Evolutionary conservation across 2,113 vertebrate species (phyloP), one percentile per base, ranked within the genome.

Genomic region (Xiphias gladius): DNA sequence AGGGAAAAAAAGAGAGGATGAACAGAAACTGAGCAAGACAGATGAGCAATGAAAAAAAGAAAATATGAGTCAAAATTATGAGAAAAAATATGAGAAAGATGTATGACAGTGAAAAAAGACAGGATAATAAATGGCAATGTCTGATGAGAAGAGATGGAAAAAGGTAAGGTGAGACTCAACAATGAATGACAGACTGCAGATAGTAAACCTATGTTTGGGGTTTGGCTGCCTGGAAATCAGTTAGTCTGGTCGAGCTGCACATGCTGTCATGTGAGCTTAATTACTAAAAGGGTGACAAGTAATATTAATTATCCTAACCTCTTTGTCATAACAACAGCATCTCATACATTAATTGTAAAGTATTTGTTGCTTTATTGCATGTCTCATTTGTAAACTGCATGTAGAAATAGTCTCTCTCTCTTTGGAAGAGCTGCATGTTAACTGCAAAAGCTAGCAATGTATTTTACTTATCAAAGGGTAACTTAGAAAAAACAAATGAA

Each of bases 281-380:
- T 94, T 88, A 91, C 80, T 58, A 58, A 69, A 26, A 78, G 28
- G 74, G 85, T 93, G 92, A 86, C 88, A 91, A 83, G 88, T 91
- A 88, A 84, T 82, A 92, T 92, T 91, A 91, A 93, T 94, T 90
- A 91, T 70, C 72, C 73, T 78, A 79, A 92, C 85, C 82, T 76
- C 87, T 85, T 70, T 90, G 89, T 90, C 91, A 91, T 74, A 87
- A 87, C 70, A 90, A 73, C 82, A 88, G 78, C 73, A 73, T 73
- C 83, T 91, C 78, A 65, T 69, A 89, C 52, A 91, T 90, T 92
- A 92, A 92, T 86, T 88, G 65, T n/a, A 85, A 87, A 86, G 78
- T 80, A 62, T 73, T 76, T 84, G 86, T 70, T 87, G 77, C 84
- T 78, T 91, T 85, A 92, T 86, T 84, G 83, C 87, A 82, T 58